Conservation (phyloP, 2,797 vertebrate species). For the Melanotaenia pygmaea region DNA sequence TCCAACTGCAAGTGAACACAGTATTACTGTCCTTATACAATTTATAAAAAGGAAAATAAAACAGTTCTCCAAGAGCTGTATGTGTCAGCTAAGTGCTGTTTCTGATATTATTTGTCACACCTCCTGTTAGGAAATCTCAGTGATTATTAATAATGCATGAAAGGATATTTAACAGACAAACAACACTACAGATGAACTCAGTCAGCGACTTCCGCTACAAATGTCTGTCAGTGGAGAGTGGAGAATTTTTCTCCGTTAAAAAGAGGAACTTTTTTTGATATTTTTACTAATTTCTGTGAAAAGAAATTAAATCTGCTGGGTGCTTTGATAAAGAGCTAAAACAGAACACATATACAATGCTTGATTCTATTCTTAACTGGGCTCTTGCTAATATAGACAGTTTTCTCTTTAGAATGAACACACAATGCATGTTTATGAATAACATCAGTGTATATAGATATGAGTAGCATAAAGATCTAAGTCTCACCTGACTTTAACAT, state of each 20-base stretch:
- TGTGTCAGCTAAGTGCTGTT: conserved; percentile 7
- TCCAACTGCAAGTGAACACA: no score
- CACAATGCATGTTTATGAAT: background rate
- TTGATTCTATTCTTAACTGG: background rate
- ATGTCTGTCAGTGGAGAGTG: conserved; percentile 14
- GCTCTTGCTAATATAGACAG: background rate
- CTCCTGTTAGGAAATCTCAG: conserved; percentile 54
- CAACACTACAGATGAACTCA: conserved; percentile 31
- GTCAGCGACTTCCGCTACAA: conserved; percentile 39
- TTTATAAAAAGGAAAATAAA: background rate
- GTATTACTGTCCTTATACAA: background rate
- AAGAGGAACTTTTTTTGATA: background rate
- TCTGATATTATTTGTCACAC: conserved; percentile 33
- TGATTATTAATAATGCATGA: conserved; percentile 59
- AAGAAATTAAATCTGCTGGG: background rate
- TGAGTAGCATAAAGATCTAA: background rate
- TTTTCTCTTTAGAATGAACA: background rate
- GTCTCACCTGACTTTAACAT: background rate
- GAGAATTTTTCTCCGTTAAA: background rate
- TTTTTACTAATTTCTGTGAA: background rate
- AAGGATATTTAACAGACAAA: conserved; percentile 53
- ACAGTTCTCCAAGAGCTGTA: background rate
- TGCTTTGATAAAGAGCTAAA: background rate
- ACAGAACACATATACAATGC: background rate
- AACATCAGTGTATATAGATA: background rate